phyloP scores from a whole-genome alignment of 2,113 vertebrate genomes.

The Hippocampus zosterae region DNA sequence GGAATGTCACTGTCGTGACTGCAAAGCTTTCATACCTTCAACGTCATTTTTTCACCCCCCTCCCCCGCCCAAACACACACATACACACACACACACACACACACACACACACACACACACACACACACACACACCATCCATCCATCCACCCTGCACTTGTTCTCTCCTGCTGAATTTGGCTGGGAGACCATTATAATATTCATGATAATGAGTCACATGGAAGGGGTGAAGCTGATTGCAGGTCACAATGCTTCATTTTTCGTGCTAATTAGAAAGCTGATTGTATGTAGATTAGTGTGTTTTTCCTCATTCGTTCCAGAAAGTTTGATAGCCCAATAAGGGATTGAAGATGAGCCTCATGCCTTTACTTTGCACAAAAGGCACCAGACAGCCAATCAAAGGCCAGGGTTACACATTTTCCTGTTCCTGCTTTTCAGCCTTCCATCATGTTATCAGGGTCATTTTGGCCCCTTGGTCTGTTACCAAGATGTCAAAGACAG shows the following conservation, averaged over 20 bases:
- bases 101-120: too few species aligned
- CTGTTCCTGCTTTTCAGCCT: background rate
- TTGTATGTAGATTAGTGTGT: conserved; percentile 67
- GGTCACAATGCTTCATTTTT: conserved; percentile 67
- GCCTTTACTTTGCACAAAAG: conserved; percentile 2
- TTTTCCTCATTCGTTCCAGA: conserved; percentile 43
- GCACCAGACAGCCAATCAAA: conserved; percentile 1
- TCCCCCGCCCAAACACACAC: conserved; percentile 11
- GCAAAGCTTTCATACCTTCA: conserved; percentile 46
- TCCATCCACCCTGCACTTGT: conserved; percentile 13
- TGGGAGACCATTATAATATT: conserved; percentile 62
- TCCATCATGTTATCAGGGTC: conserved; percentile 32
- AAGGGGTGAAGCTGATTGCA: conserved; percentile 64
- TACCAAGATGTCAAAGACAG: conserved; percentile 35
- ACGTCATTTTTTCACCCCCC: conserved; percentile 45
- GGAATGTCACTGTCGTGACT: conserved; percentile 62
- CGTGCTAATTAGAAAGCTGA: conserved; percentile 66
- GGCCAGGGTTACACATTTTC: background rate
- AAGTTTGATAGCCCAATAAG: conserved; percentile 25
- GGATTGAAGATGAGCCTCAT: conserved; percentile 7
- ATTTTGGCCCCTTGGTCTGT: conserved; percentile 10
- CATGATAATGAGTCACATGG: conserved; percentile 65
- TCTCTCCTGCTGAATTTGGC: conserved; percentile 24
- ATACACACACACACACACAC: background rate
- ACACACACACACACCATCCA: too few species aligned